These are phyloP conservation scores for Eristalinus sepulchralis DNA, from an alignment of 2,888 invertebrate species.

Conservation along the genomic window DNA sequence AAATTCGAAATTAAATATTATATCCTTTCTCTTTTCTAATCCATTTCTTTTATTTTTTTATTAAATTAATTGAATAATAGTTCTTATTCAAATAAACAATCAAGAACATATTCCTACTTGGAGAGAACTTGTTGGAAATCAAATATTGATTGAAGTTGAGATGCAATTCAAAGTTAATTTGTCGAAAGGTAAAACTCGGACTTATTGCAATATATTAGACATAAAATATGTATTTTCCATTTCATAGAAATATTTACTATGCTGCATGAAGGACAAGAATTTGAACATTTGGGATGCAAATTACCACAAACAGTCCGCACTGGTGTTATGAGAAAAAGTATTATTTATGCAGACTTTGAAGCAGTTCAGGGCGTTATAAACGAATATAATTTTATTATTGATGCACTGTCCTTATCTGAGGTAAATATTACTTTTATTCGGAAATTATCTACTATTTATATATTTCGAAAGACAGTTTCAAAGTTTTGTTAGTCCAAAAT, in stretches of 20 bases:
- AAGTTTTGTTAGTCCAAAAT: no score
- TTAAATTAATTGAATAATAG: conserved; percentile 71
- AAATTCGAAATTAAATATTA: no score
- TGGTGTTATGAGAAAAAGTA: conserved; percentile 81
- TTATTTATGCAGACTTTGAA: conserved; percentile 85
- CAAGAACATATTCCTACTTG: conserved; percentile 82
- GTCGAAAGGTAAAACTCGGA: conserved; percentile 19
- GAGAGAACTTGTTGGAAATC: conserved; percentile 87
- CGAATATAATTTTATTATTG: conserved; percentile 85
- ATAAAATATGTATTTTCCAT: background rate
- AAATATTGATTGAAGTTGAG: conserved; percentile 86
- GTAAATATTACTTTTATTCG: conserved; percentile 81
- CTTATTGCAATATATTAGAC: no score
- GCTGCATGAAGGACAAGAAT: conserved; percentile 87
- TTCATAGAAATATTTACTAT: conserved; percentile 84
- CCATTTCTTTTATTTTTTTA: no score
- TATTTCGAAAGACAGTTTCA: no score
- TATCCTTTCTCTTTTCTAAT: background rate
- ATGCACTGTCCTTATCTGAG: conserved; percentile 87
- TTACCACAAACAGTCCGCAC: conserved; percentile 82
- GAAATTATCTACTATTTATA: no score
- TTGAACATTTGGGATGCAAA: conserved; percentile 86
- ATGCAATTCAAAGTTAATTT: conserved; percentile 87
- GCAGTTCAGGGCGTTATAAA: conserved; percentile 83
- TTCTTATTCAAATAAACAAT: conserved; percentile 76